phyloP scores from a whole-genome alignment of 2,797 vertebrate species.

The Australoheros facetus region DNA sequence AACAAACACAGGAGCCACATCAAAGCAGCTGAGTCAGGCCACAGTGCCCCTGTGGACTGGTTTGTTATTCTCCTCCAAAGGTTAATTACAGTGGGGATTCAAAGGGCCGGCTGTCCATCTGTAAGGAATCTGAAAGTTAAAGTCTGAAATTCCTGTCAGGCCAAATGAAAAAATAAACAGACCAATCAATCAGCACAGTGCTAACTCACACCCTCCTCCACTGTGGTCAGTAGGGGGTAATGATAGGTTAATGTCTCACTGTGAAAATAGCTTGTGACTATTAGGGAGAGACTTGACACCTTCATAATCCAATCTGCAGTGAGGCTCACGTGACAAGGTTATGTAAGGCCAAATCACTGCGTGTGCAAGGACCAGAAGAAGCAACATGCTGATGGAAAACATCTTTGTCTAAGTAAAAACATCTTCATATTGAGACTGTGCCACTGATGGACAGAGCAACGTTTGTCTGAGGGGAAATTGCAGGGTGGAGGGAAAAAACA shows the following conservation, averaged over 20 bases:
- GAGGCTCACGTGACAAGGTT: constrained; percentile 26
- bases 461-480: constrained; percentile 10
- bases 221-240: constrained; percentile 61
- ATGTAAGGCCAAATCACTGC: constrained; percentile 13
- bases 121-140: constrained; percentile 72
- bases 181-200: constrained; percentile 69
- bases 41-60: constrained; percentile 49
- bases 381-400: constrained; percentile 1
- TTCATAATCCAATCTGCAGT: constrained; percentile 46
- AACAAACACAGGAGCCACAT: constrained; percentile 75
- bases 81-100: constrained; percentile 75
- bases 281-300: constrained; percentile 53
- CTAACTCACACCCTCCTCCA: constrained; percentile 50
- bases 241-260: constrained; percentile 68
- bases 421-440: background rate
- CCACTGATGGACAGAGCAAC: background rate
- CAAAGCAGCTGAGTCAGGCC: constrained; percentile 63
- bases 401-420: constrained; percentile 10
- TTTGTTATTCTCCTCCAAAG: constrained; percentile 76
- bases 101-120: constrained; percentile 70
- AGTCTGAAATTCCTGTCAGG: constrained; percentile 71
- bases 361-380: background rate
- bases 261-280: constrained; percentile 56
- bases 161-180: constrained; percentile 73
- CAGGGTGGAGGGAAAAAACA: constrained; percentile 4